Evolutionary conservation across 2,888 invertebrate genomes (phyloP), one percentile per base, ranked within the genome.

Genomic region (Andrena hattorfiana): DNA sequence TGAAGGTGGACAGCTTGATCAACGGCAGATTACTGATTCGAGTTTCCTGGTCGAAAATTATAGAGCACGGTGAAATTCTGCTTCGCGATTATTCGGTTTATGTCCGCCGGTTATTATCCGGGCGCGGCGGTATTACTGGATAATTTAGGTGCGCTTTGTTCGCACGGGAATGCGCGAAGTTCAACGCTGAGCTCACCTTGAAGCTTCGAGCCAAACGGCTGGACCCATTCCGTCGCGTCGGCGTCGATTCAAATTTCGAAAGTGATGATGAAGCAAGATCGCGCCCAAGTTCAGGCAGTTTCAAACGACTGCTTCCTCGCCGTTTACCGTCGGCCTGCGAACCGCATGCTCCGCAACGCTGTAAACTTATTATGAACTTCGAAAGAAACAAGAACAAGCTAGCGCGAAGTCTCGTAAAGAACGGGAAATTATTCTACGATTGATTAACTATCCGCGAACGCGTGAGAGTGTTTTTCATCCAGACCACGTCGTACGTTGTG

Each of bases 201-300:
- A 4, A n/a, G 62, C 68, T 64, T 42, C 42, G 2, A n/a, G 62
- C 68, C 54, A 5, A 7, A 30, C 70, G 49, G 48, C 32, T 20
- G 66, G 71, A 16, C 49, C 70, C 16, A 6, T 42, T 64, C 48
- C 54, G 54, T 42, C 42, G 42, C 42, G 42, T 42, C 42, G 42
- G 8, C 63, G 54, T 79, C 70, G 71, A 80, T 77, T 71, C 80
- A 28, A 78, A 78, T 78, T 78, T 78, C 67, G 20, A 54, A 80
- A 80, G 60, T 30, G 80, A 71, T 71, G 67, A 71, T 30, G 71
- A 70, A 48, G 77, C 70, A 62, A 62, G 60, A 23, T 20, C n/a
- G 59, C 60, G 20, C 7, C 32, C 13, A 13, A 78, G 62, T 77
- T 64, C 16, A 1, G 4, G 16, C 63, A 49, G 64, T 51, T 60